Base-by-base conservation (phyloP, 2,113 vertebrate genomes). In the Corydoras maculifer region DNA sequence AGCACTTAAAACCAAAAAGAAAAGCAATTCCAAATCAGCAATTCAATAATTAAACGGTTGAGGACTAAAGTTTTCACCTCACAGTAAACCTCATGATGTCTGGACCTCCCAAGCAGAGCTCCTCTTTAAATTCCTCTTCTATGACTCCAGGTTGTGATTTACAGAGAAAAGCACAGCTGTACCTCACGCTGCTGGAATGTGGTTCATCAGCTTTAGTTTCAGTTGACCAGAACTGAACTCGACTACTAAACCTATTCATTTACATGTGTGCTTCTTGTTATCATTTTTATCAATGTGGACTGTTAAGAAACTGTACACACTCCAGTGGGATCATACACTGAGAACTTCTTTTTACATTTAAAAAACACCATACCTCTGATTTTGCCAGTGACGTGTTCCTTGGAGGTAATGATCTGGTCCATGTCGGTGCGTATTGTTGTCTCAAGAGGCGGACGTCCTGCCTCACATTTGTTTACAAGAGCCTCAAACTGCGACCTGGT, bases 361-460 rank as follows among this genome's bases (percentile, higher is more conserved):
- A 43, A 43, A 43, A 43, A 43, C 35, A 12, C 69, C 32, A 3
- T 68, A 98, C 96, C 94, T 88, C 87, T 86, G 80, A 98, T 94
- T 87, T 98, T 97, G 91, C 85, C 93, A 84, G 90, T 91, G 82
- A 98, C 82, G 29, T 97, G 94, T 79, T 98, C 96, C 84, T 96
- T 98, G 13, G 94, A 96, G 13, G 93, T 91, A 83, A 98, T 94
- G 79, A 98, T 94, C 88, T 98, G 96, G 84, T 98, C 96, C 93
- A 98, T 93, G 84, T 98, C 94, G 0, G 92, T 95, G 68, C 94
- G 92, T 76, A 97, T 94, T 75, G 85, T 84, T 7, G 92, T 86
- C 78, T 96, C 91, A 87, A 97, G 86, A 62, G 83, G 82, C 0
- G 91, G 87, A 68, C 86, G 79, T 55, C 87, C 84, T 31, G 65